A percentile compares a stretch with the other conserved stretches of the same genome.
phyloP scores from a whole-genome alignment of 2,113 vertebrate species.

The Callipepla californica region DNA sequence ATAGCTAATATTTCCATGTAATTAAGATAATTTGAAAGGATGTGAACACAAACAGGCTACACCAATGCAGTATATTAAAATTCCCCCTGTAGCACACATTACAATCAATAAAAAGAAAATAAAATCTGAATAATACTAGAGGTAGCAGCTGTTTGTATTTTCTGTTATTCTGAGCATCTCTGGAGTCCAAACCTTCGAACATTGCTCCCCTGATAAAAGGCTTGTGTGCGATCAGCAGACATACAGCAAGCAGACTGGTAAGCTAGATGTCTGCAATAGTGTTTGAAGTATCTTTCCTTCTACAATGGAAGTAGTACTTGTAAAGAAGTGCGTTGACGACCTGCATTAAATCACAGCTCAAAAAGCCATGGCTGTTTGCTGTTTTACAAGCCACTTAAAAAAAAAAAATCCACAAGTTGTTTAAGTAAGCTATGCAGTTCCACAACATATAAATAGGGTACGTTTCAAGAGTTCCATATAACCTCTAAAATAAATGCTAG shows the following conservation, averaged over 20 bases:
- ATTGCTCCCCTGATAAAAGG: constrained; percentile 71
- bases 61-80: constrained; percentile 72
- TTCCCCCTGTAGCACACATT: constrained; percentile 66
- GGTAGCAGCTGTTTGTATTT: constrained; percentile 97
- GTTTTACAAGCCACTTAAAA: constrained; percentile 55
- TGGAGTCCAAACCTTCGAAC: constrained; percentile 71
- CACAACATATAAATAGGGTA: constrained; percentile 82
- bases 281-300: constrained; percentile 59
- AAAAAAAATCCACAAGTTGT: constrained; percentile 60
- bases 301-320: constrained; percentile 43
- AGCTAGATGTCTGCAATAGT: constrained; percentile 40
- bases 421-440: constrained; percentile 71
- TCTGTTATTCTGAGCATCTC: constrained; percentile 75
- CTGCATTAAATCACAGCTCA: constrained; percentile 57
- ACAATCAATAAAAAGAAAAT: constrained; percentile 82
- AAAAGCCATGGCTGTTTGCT: constrained; percentile 52
- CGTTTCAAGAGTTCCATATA: constrained; percentile 75
- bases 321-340: constrained; percentile 59
- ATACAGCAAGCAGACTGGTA: constrained; percentile 61
- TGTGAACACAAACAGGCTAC: constrained; percentile 74
- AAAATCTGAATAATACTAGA: constrained; percentile 89
- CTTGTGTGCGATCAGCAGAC: constrained; percentile 51
- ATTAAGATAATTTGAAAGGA: constrained; percentile 68
- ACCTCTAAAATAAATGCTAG: constrained; percentile 79
- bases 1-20: constrained; percentile 68